These are phyloP conservation scores for Mesochorus sp. DNA, from an alignment of 2,888 invertebrate genomes.

Conservation along the genomic window DNA sequence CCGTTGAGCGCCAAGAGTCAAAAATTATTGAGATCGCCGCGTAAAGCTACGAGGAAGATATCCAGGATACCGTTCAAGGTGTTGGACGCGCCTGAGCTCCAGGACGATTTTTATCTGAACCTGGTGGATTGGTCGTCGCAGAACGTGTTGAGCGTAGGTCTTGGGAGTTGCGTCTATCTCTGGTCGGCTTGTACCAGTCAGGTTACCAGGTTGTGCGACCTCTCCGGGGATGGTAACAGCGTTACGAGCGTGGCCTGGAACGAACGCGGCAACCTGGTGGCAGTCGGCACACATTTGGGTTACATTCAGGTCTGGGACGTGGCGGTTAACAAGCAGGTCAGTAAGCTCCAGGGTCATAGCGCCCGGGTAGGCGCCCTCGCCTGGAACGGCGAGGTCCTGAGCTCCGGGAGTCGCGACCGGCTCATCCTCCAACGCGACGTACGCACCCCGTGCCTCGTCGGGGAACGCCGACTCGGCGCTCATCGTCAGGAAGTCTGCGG, in stretches of 20 bases:
- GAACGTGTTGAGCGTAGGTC: slow-evolving; percentile 98
- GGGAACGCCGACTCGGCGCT: slow-evolving; percentile 92
- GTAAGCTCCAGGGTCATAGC: slow-evolving; percentile 94
- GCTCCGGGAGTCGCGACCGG: slow-evolving; percentile 97
- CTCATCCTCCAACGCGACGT: slow-evolving; percentile 97
- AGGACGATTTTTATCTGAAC: slow-evolving; percentile 98
- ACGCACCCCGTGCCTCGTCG: slow-evolving; percentile 89
- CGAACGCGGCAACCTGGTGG: slow-evolving; percentile 97
- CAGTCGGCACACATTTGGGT: slow-evolving; percentile 98
- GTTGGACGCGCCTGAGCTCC: slow-evolving; percentile 96
- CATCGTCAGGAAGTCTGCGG: slow-evolving; percentile 99
- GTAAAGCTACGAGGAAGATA: slow-evolving; percentile 99
- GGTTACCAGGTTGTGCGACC: slow-evolving; percentile 97
- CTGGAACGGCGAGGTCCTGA: slow-evolving; percentile 98
- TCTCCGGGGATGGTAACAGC: slow-evolving; percentile 95
- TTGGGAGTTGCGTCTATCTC: slow-evolving; percentile 98
- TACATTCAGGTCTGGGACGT: slow-evolving; percentile 99
- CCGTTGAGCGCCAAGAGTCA: slow-evolving; percentile 98
- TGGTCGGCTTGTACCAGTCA: slow-evolving; percentile 99
- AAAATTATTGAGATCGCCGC: slow-evolving; percentile 95
- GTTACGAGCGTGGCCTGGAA: slow-evolving; percentile 99
- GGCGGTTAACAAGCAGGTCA: slow-evolving; percentile 94
- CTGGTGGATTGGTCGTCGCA: slow-evolving; percentile 99
- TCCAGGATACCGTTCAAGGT: slow-evolving; percentile 99
- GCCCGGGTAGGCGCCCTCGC: slow-evolving; percentile 96